Evolutionary conservation across 2,113 vertebrate genomes (phyloP).

Genomic region (Thoracochromis brauschi): DNA sequence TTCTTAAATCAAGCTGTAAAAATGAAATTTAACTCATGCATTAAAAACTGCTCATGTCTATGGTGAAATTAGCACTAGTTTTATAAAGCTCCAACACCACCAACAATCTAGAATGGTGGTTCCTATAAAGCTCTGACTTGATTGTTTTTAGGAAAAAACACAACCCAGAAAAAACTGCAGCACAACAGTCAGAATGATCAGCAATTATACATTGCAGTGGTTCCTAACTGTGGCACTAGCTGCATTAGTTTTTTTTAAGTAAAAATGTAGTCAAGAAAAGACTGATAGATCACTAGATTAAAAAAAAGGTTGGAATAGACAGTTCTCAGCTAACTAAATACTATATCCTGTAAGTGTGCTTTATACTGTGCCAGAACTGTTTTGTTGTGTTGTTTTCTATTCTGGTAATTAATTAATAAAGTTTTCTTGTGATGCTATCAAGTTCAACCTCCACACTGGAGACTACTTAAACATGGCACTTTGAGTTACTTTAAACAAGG

Average conservation of each 20-base stretch:
- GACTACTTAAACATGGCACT: not conserved
- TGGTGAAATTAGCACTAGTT: not conserved
- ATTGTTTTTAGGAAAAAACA: not conserved
- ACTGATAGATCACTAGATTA: not conserved
- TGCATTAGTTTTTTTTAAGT: not conserved
- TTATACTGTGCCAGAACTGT: not conserved
- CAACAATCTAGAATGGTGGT: not conserved
- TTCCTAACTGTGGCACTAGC: not conserved
- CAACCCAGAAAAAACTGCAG: not conserved
- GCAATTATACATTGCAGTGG: not conserved
- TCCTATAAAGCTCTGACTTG: not conserved
- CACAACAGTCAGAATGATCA: not conserved
- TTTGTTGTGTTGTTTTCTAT: not conserved
- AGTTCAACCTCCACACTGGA: not conserved
- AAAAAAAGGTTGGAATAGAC: not conserved
- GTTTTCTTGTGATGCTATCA: not conserved
- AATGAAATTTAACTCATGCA: not conserved
- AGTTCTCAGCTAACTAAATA: not conserved
- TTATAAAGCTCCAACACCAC: not conserved
- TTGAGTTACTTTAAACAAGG: not conserved
- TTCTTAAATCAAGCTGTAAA: not conserved
- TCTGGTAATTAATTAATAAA: not conserved
- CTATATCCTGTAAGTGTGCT: not conserved
- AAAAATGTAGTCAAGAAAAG: not conserved
- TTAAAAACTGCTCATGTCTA: not conserved